Base-by-base conservation (phyloP, 2,113 vertebrate genomes). In the Vombatus ursinus region DNA sequence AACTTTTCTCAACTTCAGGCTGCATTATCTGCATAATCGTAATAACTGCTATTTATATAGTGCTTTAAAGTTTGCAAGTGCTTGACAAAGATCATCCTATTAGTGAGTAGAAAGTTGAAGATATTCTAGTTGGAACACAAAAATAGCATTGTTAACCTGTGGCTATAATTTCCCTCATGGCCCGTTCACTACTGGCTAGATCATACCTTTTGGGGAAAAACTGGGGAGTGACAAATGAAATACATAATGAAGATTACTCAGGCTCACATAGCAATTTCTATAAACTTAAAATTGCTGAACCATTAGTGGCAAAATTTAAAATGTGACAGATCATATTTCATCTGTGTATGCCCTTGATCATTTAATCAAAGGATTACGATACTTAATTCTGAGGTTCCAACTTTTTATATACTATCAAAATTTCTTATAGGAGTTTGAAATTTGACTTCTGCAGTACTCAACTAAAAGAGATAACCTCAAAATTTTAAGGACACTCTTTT, bases 151-250 rank as follows among this genome's bases (percentile, higher is more conserved):
- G 28, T 90, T 97, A 94, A 84, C 89, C 22, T 95, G 16, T 94
- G 94, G 94, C 95, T 97, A 94, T 90, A 93, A 95, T 93, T 94
- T 84, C 8, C 7, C 24, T 53, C 84, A 77, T 93, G 77, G 94
- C 94, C 31, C 48, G 19, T 52, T 52, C 24, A 84, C 61, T 92
- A 94, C 22, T 91, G 94, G 94, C 93, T 96, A 31, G 94, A 96
- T 50, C 52, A 31, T 48, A 1, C 22, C 52, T 49, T 96, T 24
- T 22, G 49, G 50, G 25, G 51, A 0, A 10, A 61, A 31, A 91
- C 89, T 91, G 47, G 6, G 49, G 92, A 49, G 68, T 10, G 11
- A 1, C 2, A 24, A 47, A 24, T 89, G 9, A 9, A 1, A 57
- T 1, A 37, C 19, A 96, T 37, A 51, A 50, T 37, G 92, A 90